These are phyloP conservation scores for Meta bourneti DNA, from an alignment of 2,888 invertebrate genomes.

Conservation along the genomic window DNA sequence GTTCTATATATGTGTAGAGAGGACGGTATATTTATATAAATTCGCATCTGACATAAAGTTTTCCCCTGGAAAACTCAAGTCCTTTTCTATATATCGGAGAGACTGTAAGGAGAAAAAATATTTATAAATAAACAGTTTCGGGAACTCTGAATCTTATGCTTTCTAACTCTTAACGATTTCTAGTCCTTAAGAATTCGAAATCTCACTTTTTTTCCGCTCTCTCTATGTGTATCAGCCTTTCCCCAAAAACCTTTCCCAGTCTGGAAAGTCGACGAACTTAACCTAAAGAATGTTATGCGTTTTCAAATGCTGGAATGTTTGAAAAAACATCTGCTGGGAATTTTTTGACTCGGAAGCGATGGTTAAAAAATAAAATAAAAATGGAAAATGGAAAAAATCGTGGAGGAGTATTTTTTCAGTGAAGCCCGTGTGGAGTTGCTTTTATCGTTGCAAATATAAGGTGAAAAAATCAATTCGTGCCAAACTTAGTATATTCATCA, in stretches of 20 bases:
- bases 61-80: constrained; percentile 19
- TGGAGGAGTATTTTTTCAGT: not conserved
- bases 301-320: not conserved
- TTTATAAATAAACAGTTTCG: constrained; percentile 27
- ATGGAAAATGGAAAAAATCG: not conserved
- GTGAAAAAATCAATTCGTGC: not conserved
- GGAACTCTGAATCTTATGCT: not conserved
- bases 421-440: not conserved
- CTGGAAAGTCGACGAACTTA: not conserved
- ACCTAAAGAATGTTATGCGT: constrained; percentile 14
- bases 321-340: constrained; percentile 18
- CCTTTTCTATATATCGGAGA: constrained; percentile 5
- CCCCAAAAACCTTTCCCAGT: not conserved
- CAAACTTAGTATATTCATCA: not conserved
- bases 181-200: constrained; percentile 30
- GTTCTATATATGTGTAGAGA: constrained; percentile 22
- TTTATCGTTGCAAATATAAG: not conserved
- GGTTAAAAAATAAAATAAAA: not conserved
- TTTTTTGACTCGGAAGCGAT: not conserved
- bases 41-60: constrained; percentile 35
- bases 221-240: not conserved
- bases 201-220: not conserved
- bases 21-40: not conserved
- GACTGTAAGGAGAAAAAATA: constrained; percentile 7
- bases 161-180: constrained; percentile 24